Percentiles rank a stretch among this genome's conserved stretches.
Evolutionary conservation across 2,113 vertebrate species (phyloP).

Genomic region (Polypterus bichir): DNA sequence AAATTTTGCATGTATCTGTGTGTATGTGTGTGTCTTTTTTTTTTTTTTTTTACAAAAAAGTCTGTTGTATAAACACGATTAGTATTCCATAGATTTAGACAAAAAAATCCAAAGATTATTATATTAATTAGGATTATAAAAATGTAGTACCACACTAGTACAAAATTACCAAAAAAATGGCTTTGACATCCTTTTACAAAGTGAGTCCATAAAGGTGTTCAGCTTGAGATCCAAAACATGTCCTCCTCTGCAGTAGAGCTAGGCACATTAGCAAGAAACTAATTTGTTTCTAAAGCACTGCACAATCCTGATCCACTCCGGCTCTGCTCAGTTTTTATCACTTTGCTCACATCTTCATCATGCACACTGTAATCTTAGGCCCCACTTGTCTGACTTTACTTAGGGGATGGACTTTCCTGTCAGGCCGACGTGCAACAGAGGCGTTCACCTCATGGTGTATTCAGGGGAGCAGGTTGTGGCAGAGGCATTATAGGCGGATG

Average conservation of each 20-base stretch:
- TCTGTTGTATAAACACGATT: conserved; percentile 44
- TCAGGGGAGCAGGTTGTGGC: too few species aligned
- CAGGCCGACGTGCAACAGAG: too few species aligned
- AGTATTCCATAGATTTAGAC: conserved; percentile 30
- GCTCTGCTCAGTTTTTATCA: conserved; percentile 28
- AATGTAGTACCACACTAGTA: conserved; percentile 41
- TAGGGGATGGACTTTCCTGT: neutral
- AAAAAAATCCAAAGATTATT: conserved; percentile 20
- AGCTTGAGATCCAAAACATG: conserved; percentile 37
- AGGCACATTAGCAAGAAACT: conserved; percentile 56
- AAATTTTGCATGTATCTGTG: neutral
- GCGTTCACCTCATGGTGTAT: too few species aligned
- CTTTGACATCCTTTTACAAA: conserved; percentile 61
- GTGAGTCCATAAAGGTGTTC: conserved; percentile 41
- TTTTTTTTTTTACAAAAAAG: conserved; percentile 41
- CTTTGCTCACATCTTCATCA: neutral
- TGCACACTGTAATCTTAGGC: conserved; percentile 8
- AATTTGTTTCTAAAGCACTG: conserved; percentile 18
- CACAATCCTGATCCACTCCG: conserved; percentile 32
- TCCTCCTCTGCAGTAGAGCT: conserved; percentile 27
- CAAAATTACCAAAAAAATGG: conserved; percentile 56
- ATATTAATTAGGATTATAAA: conserved; percentile 41
- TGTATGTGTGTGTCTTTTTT: conserved; percentile 19
- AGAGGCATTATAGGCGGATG: too few species aligned
- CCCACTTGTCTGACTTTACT: conserved; percentile 24